Evolutionary conservation across 2,888 invertebrate species (phyloP).

Genomic region (Drosophila lutescens): DNA sequence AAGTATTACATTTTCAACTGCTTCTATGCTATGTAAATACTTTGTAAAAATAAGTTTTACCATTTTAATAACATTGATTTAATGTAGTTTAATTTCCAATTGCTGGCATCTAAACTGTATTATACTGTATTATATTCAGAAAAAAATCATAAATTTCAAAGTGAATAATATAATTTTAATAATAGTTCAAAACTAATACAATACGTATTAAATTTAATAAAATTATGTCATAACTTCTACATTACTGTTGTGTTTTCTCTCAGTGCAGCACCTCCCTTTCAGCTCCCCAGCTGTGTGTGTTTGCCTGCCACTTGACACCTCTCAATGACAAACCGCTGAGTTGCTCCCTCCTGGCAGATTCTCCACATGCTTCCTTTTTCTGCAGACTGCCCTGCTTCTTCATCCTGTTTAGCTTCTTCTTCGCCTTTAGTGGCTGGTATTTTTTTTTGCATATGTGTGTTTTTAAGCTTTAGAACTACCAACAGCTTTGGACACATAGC

Average conservation of each 20-base stretch:
- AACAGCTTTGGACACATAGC: conserved; percentile 37
- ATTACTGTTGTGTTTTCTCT: neutral
- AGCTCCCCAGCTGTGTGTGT: conserved; percentile 39
- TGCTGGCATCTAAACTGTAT: no score
- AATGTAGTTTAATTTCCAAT: no score
- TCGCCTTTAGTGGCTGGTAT: conserved; percentile 12
- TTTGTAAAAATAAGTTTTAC: no score
- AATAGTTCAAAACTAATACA: no score
- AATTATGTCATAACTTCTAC: no score
- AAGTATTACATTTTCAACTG: no score
- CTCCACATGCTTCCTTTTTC: conserved; percentile 1
- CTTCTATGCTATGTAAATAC: no score
- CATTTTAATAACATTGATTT: no score
- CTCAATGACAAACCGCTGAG: conserved; percentile 77
- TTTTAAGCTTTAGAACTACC: conserved; percentile 19
- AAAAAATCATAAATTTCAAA: no score
- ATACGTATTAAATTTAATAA: no score
- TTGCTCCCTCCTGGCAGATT: conserved; percentile 48
- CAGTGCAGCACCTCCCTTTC: conserved; percentile 12
- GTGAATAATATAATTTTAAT: no score
- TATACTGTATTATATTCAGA: no score
- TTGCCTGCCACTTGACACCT: conserved; percentile 76
- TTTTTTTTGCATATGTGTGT: conserved; percentile 12
- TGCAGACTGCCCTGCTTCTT: conserved; percentile 3
- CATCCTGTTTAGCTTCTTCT: neutral